These are phyloP conservation scores for Emydura subglobosa DNA, from an alignment of 2,113 vertebrate genomes.

Conservation along the genomic window DNA sequence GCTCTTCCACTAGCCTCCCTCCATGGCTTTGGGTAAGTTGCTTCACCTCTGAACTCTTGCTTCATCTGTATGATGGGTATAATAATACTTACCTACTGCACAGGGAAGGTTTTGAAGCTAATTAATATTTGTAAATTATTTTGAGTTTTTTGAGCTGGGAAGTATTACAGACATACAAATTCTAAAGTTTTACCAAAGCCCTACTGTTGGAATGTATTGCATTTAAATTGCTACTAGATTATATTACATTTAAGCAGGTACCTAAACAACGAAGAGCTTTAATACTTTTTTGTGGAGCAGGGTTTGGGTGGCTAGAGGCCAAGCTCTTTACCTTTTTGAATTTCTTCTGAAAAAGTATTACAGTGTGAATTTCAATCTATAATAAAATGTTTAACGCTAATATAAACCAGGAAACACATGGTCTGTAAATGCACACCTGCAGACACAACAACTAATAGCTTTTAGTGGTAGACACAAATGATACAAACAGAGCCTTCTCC, in stretches of 20 bases:
- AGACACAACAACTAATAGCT: neutral
- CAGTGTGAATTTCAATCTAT: neutral
- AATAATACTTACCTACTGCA: neutral
- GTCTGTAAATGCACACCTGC: neutral
- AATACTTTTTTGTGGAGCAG: neutral
- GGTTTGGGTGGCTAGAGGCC: neutral
- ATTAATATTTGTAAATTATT: neutral
- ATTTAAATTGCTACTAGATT: neutral
- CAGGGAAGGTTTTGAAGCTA: neutral
- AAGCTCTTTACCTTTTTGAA: neutral
- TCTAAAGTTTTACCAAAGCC: neutral
- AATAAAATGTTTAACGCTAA: neutral
- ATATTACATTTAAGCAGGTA: neutral
- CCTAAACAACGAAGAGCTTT: neutral
- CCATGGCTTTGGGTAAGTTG: neutral
- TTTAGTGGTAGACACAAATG: neutral
- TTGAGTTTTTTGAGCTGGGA: neutral
- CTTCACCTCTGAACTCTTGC: neutral
- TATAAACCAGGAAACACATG: neutral
- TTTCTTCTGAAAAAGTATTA: neutral
- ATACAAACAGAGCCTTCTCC: neutral
- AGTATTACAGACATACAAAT: neutral
- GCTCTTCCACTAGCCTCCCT: neutral
- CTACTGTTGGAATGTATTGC: neutral
- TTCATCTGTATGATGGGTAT: neutral